Evolutionary conservation across 2,113 vertebrate genomes (phyloP).

Genomic region (Eulemur rufifrons): DNA sequence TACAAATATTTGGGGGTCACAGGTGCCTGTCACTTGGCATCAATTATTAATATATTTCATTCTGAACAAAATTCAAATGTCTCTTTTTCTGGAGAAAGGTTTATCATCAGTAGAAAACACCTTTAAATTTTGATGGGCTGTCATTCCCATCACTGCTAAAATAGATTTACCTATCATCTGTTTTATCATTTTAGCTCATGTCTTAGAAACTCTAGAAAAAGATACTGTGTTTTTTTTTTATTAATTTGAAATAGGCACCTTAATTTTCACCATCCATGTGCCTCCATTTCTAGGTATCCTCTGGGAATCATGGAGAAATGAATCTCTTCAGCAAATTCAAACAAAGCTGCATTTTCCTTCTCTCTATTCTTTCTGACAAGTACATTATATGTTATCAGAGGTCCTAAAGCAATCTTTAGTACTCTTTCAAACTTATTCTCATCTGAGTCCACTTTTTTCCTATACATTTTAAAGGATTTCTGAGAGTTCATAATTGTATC

Average conservation of each 20-base stretch:
- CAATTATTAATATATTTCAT: neutral
- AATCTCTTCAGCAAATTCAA: conserved; percentile 14
- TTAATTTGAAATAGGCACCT: neutral
- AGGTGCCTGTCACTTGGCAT: neutral
- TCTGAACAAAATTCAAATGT: conserved; percentile 22
- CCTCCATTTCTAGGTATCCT: neutral
- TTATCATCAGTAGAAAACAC: neutral
- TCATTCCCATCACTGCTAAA: conserved; percentile 24
- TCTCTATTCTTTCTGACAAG: neutral
- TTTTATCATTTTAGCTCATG: conserved; percentile 5
- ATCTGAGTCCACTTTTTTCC: neutral
- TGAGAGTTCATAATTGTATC: neutral
- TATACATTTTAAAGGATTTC: conserved; percentile 13
- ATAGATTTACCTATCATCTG: neutral
- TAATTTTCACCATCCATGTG: neutral
- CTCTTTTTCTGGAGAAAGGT: neutral
- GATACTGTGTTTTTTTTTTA: neutral
- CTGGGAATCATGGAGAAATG: neutral
- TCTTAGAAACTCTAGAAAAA: neutral
- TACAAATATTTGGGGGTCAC: neutral
- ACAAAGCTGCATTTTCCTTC: neutral
- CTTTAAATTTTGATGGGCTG: neutral
- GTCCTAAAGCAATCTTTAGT: conserved; percentile 7
- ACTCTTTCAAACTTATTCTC: neutral
- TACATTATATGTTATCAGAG: neutral